Evolutionary conservation across 2,888 invertebrate species (phyloP).

Genomic region (Listrodromus nycthemerus): DNA sequence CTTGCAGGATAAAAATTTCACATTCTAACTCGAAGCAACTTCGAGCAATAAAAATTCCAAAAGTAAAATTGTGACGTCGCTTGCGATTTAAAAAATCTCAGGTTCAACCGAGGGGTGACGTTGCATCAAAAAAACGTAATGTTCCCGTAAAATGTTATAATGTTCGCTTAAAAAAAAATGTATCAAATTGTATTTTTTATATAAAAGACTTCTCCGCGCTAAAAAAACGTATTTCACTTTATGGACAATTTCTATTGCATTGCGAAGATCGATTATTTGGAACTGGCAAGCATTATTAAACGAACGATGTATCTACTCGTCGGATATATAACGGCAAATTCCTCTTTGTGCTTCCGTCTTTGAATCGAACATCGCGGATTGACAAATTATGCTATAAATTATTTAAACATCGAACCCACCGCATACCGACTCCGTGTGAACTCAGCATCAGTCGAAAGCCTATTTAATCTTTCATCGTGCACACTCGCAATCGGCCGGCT

Average conservation of each 20-base stretch:
- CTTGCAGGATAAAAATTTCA: too few species aligned
- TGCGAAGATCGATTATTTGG: background rate
- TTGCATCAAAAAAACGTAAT: too few species aligned
- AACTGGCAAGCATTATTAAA: background rate
- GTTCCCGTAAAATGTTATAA: too few species aligned
- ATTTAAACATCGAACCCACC: conserved; percentile 50
- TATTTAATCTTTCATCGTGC: conserved; percentile 67
- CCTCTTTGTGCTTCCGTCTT: conserved; percentile 14
- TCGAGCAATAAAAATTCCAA: too few species aligned
- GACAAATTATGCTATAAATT: conserved; percentile 69
- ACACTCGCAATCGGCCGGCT: conserved; percentile 41
- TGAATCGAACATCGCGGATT: conserved; percentile 59
- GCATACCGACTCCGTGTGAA: conserved; percentile 48
- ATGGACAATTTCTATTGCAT: background rate
- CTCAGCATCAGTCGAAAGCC: conserved; percentile 66
- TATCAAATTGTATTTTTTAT: too few species aligned
- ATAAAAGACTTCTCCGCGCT: background rate
- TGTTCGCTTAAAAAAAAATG: too few species aligned
- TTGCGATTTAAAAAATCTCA: too few species aligned
- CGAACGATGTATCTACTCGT: background rate
- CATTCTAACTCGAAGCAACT: too few species aligned
- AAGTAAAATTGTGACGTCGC: too few species aligned
- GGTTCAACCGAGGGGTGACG: too few species aligned
- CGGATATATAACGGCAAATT: background rate
- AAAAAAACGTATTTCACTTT: background rate